Percentiles rank a stretch among this genome's conserved stretches.
phyloP scores from a whole-genome alignment of 1,140 invertebrate genomes.

The Panonychus citri region DNA sequence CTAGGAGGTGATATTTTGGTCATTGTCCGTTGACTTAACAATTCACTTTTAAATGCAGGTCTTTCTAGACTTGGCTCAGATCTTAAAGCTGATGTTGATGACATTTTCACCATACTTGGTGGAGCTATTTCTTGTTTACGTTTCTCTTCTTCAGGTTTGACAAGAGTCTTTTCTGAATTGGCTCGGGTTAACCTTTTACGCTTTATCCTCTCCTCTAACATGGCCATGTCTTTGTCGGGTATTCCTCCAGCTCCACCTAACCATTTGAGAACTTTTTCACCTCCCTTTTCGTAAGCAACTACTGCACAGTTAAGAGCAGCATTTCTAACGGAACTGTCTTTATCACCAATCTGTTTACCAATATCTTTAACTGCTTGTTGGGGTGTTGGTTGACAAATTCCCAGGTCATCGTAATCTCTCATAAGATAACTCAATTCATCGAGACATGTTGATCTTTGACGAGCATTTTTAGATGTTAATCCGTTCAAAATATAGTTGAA shows the following conservation, averaged over 20 bases:
- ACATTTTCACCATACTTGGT: neutral
- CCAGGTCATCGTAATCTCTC: constrained; percentile 48
- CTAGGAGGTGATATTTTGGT: neutral
- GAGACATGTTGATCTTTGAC: constrained; percentile 81
- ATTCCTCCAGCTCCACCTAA: constrained; percentile 77
- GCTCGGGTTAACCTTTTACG: constrained; percentile 33
- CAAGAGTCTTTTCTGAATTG: neutral
- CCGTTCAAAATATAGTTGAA: constrained; percentile 80
- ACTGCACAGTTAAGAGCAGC: constrained; percentile 84
- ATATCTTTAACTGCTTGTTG: constrained; percentile 60
- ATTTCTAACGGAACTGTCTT: constrained; percentile 85
- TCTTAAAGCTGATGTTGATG: neutral
- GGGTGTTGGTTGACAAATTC: constrained; percentile 52
- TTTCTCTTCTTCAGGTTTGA: neutral
- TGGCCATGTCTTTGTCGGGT: constrained; percentile 74
- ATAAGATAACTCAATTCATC: constrained; percentile 70
- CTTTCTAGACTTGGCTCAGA: neutral
- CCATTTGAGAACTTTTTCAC: constrained; percentile 70
- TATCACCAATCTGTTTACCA: constrained; percentile 75
- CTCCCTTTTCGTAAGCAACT: constrained; percentile 65
- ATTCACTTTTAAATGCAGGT: neutral
- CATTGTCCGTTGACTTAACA: neutral
- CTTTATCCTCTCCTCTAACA: constrained; percentile 85
- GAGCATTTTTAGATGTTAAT: constrained; percentile 81
- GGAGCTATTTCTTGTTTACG: neutral